Conservation (phyloP, 2,113 vertebrate species). For the Equus quagga region DNA sequence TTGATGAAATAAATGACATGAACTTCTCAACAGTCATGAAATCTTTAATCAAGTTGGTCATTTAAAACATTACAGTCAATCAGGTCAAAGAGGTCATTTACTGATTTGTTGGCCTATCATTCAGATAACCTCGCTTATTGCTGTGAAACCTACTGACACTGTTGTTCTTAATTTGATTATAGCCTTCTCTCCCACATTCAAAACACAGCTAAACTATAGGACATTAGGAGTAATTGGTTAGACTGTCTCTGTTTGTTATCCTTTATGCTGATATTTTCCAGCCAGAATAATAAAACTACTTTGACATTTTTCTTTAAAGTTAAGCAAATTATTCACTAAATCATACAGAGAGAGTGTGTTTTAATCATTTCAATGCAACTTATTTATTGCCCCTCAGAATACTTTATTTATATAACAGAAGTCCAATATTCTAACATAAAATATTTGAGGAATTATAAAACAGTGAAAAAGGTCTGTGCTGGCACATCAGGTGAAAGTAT, state of each 20-base stretch:
- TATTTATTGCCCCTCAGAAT: background rate
- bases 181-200: background rate
- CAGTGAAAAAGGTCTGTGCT: background rate
- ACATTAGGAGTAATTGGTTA: fast-evolving
- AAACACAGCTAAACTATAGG: background rate
- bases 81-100: background rate
- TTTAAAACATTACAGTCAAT: background rate
- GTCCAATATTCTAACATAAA: background rate
- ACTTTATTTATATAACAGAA: background rate
- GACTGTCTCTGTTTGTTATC: background rate
- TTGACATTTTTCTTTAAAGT: background rate
- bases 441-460: background rate
- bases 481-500: background rate
- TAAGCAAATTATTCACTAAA: background rate
- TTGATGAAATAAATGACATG: background rate
- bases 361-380: background rate
- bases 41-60: background rate
- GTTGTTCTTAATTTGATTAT: background rate
- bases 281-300: background rate
- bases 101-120: background rate
- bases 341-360: background rate
- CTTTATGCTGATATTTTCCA: conserved; percentile 3
- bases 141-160: background rate
- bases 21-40: background rate
- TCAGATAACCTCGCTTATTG: background rate